Base-by-base conservation (phyloP, 2,113 vertebrate genomes). In the Cololabis saira region DNA sequence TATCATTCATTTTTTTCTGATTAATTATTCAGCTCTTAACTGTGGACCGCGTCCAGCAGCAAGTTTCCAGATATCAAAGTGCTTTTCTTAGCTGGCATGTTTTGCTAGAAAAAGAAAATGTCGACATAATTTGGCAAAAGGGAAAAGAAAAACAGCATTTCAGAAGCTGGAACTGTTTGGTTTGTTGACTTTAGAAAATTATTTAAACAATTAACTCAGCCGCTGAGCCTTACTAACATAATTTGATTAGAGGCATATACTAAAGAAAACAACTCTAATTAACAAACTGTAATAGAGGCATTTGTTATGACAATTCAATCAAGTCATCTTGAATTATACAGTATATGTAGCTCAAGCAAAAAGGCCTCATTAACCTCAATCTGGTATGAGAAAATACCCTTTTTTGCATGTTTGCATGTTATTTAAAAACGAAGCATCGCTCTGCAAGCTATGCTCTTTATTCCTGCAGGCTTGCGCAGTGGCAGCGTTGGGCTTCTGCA, bases 361-460 rank as follows among this genome's bases (percentile, higher is more conserved):
- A 65, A 57, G 13, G 51, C 51, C 55, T 76, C 59, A 85, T 87
- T 76, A 71, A 76, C 66, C 70, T 73, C 57, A 57, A 27, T 62
- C 58, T 54, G 45, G 10, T 51, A 15, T 27, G 68, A 45, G 47
- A 55, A 49, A 59, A 8, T 7, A 44, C 18, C 2, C 22, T 6
- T 15, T 43, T 45, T 51, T 61, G 15, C 21, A 43, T 50, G 41
- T 79, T 59, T 66, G 16, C 21, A 61, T 40, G 17, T 21, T 2
- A 33, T 57, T 80, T 22, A 73, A 64, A 85, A 53, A 78, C 68
- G 18, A 14, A 42, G 60, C 66, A 55, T 52, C 21, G 58, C 27
- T 83, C 58, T 62, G 44, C 43, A 45, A n/a, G 43, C n/a, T 40
- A n/a, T n/a, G 5, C 49, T 44, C 59, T 70, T 14, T 67, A 49